phyloP scores from a whole-genome alignment of 2,888 invertebrate genomes.

The Antheraea assamensis region DNA sequence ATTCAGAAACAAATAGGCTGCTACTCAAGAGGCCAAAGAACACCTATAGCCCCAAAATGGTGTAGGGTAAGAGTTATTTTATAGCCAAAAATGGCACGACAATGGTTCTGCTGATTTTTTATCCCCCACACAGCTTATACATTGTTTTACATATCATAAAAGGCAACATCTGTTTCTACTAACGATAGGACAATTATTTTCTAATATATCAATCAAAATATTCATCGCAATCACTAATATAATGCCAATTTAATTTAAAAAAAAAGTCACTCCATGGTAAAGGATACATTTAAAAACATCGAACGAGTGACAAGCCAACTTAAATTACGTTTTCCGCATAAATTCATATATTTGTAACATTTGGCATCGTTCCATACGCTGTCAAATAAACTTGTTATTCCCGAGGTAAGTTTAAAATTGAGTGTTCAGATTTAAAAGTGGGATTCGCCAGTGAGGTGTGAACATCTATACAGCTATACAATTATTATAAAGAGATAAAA shows the following conservation, averaged over 20 bases:
- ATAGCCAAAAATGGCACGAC: background rate
- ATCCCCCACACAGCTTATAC: background rate
- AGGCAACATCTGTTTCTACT: background rate
- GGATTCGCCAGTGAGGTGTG: background rate
- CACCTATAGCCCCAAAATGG: background rate
- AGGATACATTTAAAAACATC: conserved; percentile 5
- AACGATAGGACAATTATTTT: background rate
- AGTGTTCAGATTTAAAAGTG: conserved; percentile 4
- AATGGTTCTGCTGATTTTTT: background rate
- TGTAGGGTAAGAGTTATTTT: background rate
- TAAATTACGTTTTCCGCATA: conserved; percentile 11
- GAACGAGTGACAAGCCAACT: conserved; percentile 25
- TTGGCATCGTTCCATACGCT: conserved; percentile 15
- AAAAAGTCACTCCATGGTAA: background rate
- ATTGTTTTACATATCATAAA: background rate
- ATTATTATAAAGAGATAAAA: background rate
- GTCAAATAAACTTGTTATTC: conserved; percentile 16
- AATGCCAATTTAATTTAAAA: background rate
- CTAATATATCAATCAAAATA: background rate
- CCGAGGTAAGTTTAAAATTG: conserved; percentile 11
- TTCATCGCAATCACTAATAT: background rate
- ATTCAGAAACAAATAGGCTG: background rate
- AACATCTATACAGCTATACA: background rate
- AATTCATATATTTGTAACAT: conserved; percentile 14
- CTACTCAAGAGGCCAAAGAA: background rate